A percentile compares a stretch with the other conserved stretches of the same genome.
Conservation (phyloP, 1,140 invertebrate species). For the Vanessa tameamea region DNA sequence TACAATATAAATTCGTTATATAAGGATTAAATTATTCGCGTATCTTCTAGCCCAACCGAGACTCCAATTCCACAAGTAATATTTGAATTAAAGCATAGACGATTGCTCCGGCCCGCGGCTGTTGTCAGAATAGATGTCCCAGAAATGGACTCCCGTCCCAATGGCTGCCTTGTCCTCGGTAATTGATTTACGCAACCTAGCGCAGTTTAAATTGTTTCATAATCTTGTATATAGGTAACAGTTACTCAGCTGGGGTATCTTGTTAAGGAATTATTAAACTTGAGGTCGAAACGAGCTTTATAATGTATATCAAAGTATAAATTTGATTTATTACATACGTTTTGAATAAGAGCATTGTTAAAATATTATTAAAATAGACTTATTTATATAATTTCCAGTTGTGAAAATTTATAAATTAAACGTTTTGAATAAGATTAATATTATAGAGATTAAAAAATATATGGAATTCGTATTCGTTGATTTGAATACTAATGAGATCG, state of each 20-base stretch:
- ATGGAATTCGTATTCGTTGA: too few relatives aligned
- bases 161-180: slow-evolving; percentile 62
- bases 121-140: slow-evolving; percentile 67
- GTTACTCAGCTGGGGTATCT: background rate
- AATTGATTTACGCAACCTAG: slow-evolving; percentile 67
- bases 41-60: slow-evolving; percentile 41
- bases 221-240: slow-evolving; percentile 22
- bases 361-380: too few relatives aligned
- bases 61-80: slow-evolving; percentile 72
- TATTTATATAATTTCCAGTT: too few relatives aligned
- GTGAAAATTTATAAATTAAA: too few relatives aligned
- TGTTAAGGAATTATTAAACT: slow-evolving; percentile 14
- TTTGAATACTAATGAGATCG: too few relatives aligned
- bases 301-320: background rate
- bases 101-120: slow-evolving; percentile 53
- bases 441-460: too few relatives aligned
- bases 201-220: slow-evolving; percentile 29
- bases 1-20: too few relatives aligned
- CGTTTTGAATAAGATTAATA: too few relatives aligned
- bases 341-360: too few relatives aligned
- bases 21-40: slow-evolving; percentile 7
- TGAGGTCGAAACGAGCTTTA: background rate
- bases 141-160: slow-evolving; percentile 62
- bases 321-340: background rate
- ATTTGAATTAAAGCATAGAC: slow-evolving; percentile 71